Evolutionary conservation across 2,888 invertebrate species (phyloP), one percentile per base, ranked within the genome.

Genomic region (Ganaspis brasiliensis): DNA sequence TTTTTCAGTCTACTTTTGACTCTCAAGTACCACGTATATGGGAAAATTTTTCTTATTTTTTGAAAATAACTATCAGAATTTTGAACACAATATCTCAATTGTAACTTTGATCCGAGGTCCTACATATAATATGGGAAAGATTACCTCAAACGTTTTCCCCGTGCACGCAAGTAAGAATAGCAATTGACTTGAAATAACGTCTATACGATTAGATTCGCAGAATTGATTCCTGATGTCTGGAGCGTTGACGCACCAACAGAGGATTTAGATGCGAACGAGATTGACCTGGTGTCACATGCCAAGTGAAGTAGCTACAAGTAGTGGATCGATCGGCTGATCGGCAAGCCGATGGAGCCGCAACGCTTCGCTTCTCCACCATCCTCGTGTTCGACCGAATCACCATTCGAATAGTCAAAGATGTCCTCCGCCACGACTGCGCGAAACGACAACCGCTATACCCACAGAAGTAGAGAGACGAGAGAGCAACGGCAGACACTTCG

Each of bases 211-310:
- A 49, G 67, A 26, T 67, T 67, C 67, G 67, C 45, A 67, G 67
- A 45, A 8, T 45, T 4, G 21, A 67, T 40, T 67, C 24, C 67
- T 49, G 52, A 52, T 52, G 24, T 45, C 24, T 45, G 40, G 67
- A 67, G 67, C 16, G 67, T 67, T 67, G 67, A 67, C 45, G 67
- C 45, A 24, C 45, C 24, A 40, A n/a, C 63, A 24, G 45, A 24
- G 67, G 45, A 67, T 12, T 67, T 45, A 24, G 24, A 45, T 67
- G 45, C 45, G 67, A 67, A 45, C 40, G n/a, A 26, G n/a, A n/a
- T 49, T 45, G 67, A 67, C 67, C 67, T 67, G 67, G 67, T 67
- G 26, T 67, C 45, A n/a, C 67, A 67, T 67, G 45, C 24, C 67
- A 67, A 67, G 40, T 40, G n/a, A 45, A 45, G 67, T 26, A 67